Base-by-base conservation (phyloP, 2,797 vertebrate species). In the Enteromius thamalakanensis region DNA sequence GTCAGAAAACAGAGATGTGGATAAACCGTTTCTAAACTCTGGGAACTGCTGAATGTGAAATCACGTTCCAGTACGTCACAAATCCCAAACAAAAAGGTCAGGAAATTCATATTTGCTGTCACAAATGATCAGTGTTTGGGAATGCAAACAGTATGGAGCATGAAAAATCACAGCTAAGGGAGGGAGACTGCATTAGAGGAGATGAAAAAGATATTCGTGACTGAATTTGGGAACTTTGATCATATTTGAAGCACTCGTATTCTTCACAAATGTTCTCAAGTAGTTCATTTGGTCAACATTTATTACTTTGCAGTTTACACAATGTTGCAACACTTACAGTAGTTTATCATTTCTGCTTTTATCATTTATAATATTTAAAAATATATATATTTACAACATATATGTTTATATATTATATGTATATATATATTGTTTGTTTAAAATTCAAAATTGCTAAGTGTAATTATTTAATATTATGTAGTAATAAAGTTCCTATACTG, bases 171-270 rank as follows among this genome's bases (percentile, higher is more conserved):
- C 34, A 23, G 23, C 49, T 58, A 3, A 11, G 37, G 72, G 49
- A 40, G 3, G 67, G 55, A 67, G 15, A 32, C 42, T 55, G 34
- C n/a, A 68, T 76, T 76, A 53, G 60, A 29, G 34, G 26, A 51
- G 49, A 67, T 74, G 58, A 67, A 65, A 72, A 78, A 65, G 26
- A 34, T 32, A 58, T 67, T 82, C 6, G 10, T 75, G 70, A 49
- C 21, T 42, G 71, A 76, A 55, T 82, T 68, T 75, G 47, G 17
- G 71, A 67, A 76, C 80, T 82, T 55, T 67, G 71, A 82, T 76
- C 62, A 67, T 55, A 55, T 76, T 82, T 58, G 15, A 70, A 58
- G 34, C 34, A 2, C 62, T 68, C 26, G 19, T 15, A 76, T 15
- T 53, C 19, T 45, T 79, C 29, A 34, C 42, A 15, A 37, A 26